Evolutionary conservation across 2,113 vertebrate genomes (phyloP).

Genomic region (Perca fluviatilis): DNA sequence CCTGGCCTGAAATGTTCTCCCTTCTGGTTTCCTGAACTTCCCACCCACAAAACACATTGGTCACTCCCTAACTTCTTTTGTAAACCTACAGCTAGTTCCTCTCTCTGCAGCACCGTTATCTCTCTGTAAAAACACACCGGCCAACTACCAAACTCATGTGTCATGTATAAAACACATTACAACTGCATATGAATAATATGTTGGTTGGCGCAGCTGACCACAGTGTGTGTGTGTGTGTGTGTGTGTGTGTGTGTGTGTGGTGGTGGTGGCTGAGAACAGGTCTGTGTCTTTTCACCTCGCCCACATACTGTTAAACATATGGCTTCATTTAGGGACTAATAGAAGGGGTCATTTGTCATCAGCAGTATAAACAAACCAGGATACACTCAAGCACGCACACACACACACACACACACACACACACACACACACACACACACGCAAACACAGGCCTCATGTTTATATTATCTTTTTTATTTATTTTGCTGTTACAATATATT

Average conservation of each 20-base stretch:
- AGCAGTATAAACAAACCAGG: conserved; percentile 44
- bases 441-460: not conserved
- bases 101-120: not conserved
- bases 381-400: not conserved
- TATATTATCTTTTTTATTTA: not conserved
- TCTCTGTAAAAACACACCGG: not conserved
- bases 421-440: not conserved
- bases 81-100: not conserved
- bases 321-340: conserved; percentile 67
- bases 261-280: conserved; percentile 15
- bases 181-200: not conserved
- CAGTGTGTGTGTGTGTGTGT: not conserved
- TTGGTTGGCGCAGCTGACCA: not conserved
- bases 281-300: conserved; percentile 21
- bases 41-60: conserved; percentile 8
- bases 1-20: conserved; percentile 24
- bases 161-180: not conserved
- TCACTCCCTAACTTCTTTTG: conserved; percentile 7
- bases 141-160: not conserved
- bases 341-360: conserved; percentile 53
- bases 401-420: not conserved
- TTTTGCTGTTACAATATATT: not conserved
- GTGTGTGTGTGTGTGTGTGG: conserved; percentile 23
- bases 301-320: conserved; percentile 57
- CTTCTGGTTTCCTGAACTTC: conserved; percentile 8